Evolutionary conservation across 1,140 invertebrate species (phyloP).

Genomic region (Pseudomyrmex sp.): DNA sequence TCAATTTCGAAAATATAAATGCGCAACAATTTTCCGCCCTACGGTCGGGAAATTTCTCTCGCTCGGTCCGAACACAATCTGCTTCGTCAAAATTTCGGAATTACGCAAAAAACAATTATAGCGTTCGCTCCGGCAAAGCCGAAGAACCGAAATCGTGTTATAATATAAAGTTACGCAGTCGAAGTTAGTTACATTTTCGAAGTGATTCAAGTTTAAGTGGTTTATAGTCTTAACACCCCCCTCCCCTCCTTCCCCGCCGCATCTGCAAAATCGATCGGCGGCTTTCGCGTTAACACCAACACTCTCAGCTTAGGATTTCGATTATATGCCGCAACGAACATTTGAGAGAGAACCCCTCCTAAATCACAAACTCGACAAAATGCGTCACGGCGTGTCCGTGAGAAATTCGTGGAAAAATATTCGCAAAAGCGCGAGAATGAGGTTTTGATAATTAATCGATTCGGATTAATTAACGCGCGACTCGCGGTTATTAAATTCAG

Average conservation of each 20-base stretch:
- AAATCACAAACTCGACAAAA: constrained; percentile 4
- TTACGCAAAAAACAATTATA: constrained; percentile 1
- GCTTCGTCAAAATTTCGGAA: neutral
- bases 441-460: constrained; percentile 8
- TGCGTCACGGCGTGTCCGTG: neutral
- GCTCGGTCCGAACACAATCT: neutral
- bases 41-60: neutral
- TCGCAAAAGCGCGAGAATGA: neutral
- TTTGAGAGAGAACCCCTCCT: neutral
- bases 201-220: constrained; percentile 15
- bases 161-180: constrained; percentile 17
- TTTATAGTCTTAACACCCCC: constrained; percentile 1
- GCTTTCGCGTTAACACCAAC: neutral
- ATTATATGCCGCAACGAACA: neutral
- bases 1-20: neutral
- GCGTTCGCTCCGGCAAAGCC: neutral
- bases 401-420: neutral
- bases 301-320: neutral
- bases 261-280: constrained; percentile 12
- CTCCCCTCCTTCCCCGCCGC: neutral
- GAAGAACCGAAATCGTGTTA: neutral
- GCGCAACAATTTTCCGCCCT: neutral
- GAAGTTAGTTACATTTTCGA: neutral
- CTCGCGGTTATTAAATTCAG: constrained; percentile 29
- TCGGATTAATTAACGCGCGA: neutral